phyloP scores from a whole-genome alignment of 2,888 invertebrate species.

The Hydroisotoma schaefferi region DNA sequence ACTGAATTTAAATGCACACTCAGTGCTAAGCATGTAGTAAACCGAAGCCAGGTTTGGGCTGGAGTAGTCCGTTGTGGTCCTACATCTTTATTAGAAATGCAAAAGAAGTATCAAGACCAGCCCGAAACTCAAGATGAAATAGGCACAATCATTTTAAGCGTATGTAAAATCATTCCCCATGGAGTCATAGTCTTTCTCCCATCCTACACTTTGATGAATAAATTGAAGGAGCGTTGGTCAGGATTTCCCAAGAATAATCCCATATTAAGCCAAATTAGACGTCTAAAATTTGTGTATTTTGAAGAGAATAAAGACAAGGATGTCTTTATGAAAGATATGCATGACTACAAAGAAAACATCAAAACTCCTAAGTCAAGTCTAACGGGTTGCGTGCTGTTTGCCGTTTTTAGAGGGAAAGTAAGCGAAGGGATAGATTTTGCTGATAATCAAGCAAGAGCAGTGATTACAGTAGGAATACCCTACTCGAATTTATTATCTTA shows the following conservation, averaged over 20 bases:
- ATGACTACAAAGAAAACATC: slow-evolving; percentile 16
- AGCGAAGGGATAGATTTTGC: slow-evolving; percentile 46
- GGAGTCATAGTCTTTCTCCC: slow-evolving; percentile 45
- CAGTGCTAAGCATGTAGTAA: slow-evolving; percentile 37
- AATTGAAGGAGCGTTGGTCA: slow-evolving; percentile 20
- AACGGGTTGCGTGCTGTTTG: slow-evolving; percentile 40
- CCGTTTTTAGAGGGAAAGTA: slow-evolving; percentile 40
- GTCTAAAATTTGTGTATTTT: slow-evolving; percentile 27
- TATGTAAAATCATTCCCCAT: slow-evolving; percentile 36
- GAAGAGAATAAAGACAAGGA: slow-evolving; percentile 29
- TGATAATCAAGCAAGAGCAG: slow-evolving; percentile 44
- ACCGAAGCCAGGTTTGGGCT: slow-evolving; percentile 23
- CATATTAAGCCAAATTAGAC: slow-evolving; percentile 16
- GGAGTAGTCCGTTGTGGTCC: slow-evolving; percentile 17
- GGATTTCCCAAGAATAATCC: not conserved
- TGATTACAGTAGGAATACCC: slow-evolving; percentile 44
- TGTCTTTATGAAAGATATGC: slow-evolving; percentile 25
- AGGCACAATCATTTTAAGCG: slow-evolving; percentile 22
- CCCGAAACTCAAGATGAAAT: slow-evolving; percentile 25
- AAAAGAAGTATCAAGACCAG: slow-evolving; percentile 12
- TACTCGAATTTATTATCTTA: slow-evolving; percentile 11
- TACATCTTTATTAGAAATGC: not conserved
- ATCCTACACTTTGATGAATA: slow-evolving; percentile 25
- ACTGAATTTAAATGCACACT: slow-evolving; percentile 24
- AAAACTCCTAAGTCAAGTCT: slow-evolving; percentile 7